phyloP scores from a whole-genome alignment of 1,140 invertebrate genomes.

The Drosophila burlai region DNA sequence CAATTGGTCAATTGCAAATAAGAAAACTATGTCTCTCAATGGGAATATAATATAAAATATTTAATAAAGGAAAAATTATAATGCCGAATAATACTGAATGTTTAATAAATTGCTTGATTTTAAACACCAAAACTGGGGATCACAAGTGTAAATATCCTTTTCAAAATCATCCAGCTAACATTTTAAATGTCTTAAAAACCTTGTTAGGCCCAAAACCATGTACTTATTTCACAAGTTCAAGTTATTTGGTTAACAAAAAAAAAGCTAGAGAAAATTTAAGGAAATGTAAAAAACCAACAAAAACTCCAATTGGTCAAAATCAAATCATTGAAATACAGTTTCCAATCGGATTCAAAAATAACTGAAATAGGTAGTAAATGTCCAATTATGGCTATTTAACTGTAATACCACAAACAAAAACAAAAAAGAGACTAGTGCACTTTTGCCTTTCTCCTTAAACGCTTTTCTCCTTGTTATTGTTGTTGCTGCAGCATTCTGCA shows the following conservation, averaged over 20 bases:
- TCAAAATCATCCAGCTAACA: neutral
- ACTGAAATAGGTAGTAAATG: constrained; percentile 6
- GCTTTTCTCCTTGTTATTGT: constrained; percentile 5
- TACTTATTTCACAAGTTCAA: neutral
- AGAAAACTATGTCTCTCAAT: no score
- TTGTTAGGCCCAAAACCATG: neutral
- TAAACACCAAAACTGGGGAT: no score
- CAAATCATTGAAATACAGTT: neutral
- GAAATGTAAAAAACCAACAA: neutral
- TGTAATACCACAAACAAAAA: neutral
- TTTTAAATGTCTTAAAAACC: neutral
- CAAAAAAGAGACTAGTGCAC: constrained; percentile 4
- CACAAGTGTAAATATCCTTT: neutral
- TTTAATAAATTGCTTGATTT: no score
- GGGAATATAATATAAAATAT: no score
- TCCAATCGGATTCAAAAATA: constrained; percentile 11
- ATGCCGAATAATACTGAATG: no score
- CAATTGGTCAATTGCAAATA: no score
- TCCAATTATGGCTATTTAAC: constrained; percentile 2
- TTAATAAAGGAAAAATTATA: no score
- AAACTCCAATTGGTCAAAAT: neutral
- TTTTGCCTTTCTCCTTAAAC: constrained; percentile 23
- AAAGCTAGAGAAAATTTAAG: neutral
- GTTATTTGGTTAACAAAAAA: neutral
- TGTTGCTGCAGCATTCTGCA: constrained; percentile 22